Evolutionary conservation across 1,140 invertebrate species (phyloP).

Genomic region (Yoshiicerus persimilis): DNA sequence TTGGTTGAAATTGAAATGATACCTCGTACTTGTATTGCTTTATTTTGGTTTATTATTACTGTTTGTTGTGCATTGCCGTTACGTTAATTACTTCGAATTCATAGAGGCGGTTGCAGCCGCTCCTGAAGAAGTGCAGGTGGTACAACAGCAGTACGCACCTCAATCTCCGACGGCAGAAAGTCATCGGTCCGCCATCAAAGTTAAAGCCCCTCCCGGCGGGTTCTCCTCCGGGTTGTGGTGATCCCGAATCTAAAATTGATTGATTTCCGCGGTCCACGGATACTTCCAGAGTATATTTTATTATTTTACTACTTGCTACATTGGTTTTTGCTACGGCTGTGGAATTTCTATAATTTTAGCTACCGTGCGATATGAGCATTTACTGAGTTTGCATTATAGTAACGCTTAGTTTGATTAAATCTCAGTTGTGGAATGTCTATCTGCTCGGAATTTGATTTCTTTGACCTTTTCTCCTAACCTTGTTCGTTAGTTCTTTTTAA

Average conservation of each 20-base stretch:
- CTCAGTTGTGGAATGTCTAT: neutral
- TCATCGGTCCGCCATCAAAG: slow-evolving; percentile 36
- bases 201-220: slow-evolving; percentile 50
- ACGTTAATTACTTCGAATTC: neutral
- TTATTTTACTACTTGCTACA: neutral
- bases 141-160: neutral
- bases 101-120: neutral
- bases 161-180: neutral
- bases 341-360: neutral
- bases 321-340: neutral
- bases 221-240: slow-evolving; percentile 51
- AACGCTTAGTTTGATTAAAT: neutral
- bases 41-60: neutral
- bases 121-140: slow-evolving; percentile 23
- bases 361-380: neutral
- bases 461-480: neutral
- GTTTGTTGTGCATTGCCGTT: neutral
- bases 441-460: neutral
- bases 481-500: neutral
- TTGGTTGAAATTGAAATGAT: neutral
- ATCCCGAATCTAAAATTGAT: neutral
- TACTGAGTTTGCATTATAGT: neutral
- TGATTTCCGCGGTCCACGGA: neutral
- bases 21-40: no score
- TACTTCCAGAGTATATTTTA: neutral